Conservation (phyloP, 92 coral and sea anemone genomes). For the Scolanthus callimorphus region DNA sequence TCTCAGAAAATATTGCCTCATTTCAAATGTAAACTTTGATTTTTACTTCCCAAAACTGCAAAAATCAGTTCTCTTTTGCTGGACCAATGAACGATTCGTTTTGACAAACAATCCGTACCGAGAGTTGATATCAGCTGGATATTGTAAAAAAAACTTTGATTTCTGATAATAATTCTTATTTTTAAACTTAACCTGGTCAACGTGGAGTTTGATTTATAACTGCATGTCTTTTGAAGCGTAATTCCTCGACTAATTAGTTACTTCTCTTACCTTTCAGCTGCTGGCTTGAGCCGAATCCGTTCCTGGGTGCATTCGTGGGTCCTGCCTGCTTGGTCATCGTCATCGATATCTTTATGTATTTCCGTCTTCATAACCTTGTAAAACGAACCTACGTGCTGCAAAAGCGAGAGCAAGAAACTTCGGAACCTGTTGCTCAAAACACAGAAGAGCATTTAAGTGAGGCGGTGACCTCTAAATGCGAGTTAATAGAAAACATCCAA, state of each 20-base stretch:
- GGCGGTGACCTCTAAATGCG: slow-evolving; percentile 8
- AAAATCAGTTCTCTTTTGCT: too few species aligned
- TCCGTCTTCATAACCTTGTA: slow-evolving; percentile 67
- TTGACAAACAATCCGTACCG: too few species aligned
- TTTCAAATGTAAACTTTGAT: too few species aligned
- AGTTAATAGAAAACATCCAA: slow-evolving; percentile 29
- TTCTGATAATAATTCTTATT: too few species aligned
- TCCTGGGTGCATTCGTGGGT: slow-evolving; percentile 92
- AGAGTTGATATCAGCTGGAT: too few species aligned
- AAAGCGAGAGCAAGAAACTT: slow-evolving; percentile 32
- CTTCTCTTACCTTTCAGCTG: slow-evolving; percentile 58
- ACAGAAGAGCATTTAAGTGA: slow-evolving; percentile 25
- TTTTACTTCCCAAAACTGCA: too few species aligned
- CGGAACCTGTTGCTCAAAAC: slow-evolving; percentile 15
- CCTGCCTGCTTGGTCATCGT: slow-evolving; percentile 84
- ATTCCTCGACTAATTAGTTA: neutral
- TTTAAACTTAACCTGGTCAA: too few species aligned
- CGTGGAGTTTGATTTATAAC: too few species aligned
- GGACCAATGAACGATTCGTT: too few species aligned
- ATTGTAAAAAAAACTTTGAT: too few species aligned
- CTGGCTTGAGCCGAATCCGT: slow-evolving; percentile 85
- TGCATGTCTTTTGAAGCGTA: too few species aligned
- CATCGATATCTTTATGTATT: slow-evolving; percentile 63
- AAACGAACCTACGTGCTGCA: slow-evolving; percentile 22
- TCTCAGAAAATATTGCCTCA: too few species aligned